Percentiles rank a stretch among this genome's conserved stretches.
phyloP scores from a whole-genome alignment of 2,797 vertebrate genomes.

The Gymnocypris eckloni region DNA sequence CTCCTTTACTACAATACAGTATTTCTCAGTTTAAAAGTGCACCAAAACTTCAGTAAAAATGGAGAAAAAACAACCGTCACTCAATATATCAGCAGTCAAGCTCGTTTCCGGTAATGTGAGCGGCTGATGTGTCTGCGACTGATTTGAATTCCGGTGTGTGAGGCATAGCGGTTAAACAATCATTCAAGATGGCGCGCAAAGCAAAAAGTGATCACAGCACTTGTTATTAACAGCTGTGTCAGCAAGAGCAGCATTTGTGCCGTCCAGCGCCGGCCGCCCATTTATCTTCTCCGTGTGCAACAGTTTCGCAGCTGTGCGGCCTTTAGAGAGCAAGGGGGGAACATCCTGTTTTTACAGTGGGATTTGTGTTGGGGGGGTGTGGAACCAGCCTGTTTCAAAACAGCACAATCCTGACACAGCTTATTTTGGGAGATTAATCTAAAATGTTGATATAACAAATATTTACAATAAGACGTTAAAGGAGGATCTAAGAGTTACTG shows the following conservation, averaged over 20 bases:
- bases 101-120: conserved; percentile 23
- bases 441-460: conserved; percentile 1
- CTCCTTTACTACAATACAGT: not conserved
- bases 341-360: conserved; percentile 58
- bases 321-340: conserved; percentile 45
- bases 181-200: conserved; percentile 51
- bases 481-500: not conserved
- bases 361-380: conserved; percentile 37
- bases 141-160: conserved; percentile 22
- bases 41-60: not conserved
- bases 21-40: not conserved
- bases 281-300: conserved; percentile 53
- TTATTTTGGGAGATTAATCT: conserved; percentile 32
- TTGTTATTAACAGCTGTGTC: conserved; percentile 58
- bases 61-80: not conserved
- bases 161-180: conserved; percentile 25
- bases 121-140: not conserved
- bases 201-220: conserved; percentile 52
- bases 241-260: conserved; percentile 56
- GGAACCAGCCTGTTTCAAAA: conserved; percentile 30
- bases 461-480: not conserved
- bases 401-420: not conserved
- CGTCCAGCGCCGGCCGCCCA: conserved; percentile 36
- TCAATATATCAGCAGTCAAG: not conserved
- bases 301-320: conserved; percentile 61